Conservation (phyloP, 2,797 vertebrate genomes). For the Chaetodon trifasciatus region DNA sequence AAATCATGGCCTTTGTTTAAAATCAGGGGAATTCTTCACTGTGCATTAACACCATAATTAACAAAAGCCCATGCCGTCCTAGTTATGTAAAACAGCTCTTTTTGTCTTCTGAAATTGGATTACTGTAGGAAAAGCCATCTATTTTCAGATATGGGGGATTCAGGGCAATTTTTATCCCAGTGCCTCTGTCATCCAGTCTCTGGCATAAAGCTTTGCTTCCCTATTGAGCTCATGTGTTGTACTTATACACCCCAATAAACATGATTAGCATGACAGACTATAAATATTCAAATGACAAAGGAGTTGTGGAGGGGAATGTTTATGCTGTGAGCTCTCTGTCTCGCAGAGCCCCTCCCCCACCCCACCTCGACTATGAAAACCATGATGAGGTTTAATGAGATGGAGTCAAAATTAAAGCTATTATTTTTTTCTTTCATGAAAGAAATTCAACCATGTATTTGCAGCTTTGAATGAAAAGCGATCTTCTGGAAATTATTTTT, state of each 20-base stretch:
- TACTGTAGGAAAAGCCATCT: constrained; percentile 66
- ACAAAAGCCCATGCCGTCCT: constrained; percentile 70
- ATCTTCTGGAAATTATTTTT: neutral
- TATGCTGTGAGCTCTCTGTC: constrained; percentile 63
- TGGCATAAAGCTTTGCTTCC: constrained; percentile 50
- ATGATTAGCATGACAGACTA: constrained; percentile 76
- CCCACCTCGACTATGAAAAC: constrained; percentile 32
- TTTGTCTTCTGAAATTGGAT: constrained; percentile 82
- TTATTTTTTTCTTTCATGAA: constrained; percentile 60
- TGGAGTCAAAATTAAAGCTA: constrained; percentile 45
- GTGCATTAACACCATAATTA: constrained; percentile 75
- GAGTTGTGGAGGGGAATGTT: constrained; percentile 69
- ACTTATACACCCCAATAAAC: constrained; percentile 74
- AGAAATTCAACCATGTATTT: constrained; percentile 69
- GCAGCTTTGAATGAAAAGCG: constrained; percentile 57
- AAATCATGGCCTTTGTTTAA: constrained; percentile 66
- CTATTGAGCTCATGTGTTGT: constrained; percentile 56
- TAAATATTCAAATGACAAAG: constrained; percentile 80
- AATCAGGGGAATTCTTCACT: constrained; percentile 64
- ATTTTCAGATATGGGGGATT: constrained; percentile 61
- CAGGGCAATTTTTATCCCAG: constrained; percentile 46
- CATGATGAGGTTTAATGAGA: constrained; percentile 59
- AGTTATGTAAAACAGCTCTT: constrained; percentile 75
- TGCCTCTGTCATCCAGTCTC: constrained; percentile 38
- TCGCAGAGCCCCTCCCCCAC: constrained; percentile 39